Evolutionary conservation across 2,113 vertebrate species (phyloP).

Genomic region (Edolisoma coerulescens): DNA sequence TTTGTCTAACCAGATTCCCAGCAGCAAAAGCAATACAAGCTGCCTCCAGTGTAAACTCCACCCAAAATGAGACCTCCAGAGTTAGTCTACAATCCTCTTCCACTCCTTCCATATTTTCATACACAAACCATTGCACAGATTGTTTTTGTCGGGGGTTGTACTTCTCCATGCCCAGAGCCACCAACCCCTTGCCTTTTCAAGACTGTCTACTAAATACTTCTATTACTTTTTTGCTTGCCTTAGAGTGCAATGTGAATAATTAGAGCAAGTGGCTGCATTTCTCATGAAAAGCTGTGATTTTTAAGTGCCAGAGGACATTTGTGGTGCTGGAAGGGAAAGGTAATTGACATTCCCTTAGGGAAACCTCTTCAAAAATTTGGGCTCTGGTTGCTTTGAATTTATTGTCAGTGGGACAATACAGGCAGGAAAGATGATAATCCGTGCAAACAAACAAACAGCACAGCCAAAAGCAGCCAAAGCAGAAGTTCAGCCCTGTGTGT

Average conservation of each 20-base stretch:
- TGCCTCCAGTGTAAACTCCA: background rate
- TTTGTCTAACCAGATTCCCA: background rate
- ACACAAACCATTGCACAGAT: background rate
- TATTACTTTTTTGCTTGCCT: background rate
- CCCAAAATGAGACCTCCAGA: background rate
- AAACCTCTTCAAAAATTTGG: slow-evolving; percentile 37
- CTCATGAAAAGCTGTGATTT: slow-evolving; percentile 23
- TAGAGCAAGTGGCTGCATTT: slow-evolving; percentile 25
- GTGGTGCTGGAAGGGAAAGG: background rate
- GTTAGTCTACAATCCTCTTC: background rate
- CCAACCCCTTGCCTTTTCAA: background rate
- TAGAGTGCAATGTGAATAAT: background rate
- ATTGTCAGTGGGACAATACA: background rate
- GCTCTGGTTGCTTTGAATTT: slow-evolving; percentile 16
- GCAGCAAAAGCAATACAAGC: background rate
- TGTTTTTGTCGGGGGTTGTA: background rate
- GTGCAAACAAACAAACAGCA: background rate
- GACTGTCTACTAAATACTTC: background rate
- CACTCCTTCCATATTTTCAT: background rate
- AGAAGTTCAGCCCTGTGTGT: background rate
- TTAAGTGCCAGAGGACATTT: background rate
- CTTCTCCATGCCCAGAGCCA: background rate
- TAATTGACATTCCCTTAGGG: slow-evolving; percentile 49
- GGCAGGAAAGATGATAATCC: background rate
- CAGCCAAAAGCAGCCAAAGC: background rate